Percentiles rank a stretch among this genome's conserved stretches.
phyloP scores from a whole-genome alignment of 2,113 vertebrate species.

The Neomonachus schauinslandi region DNA sequence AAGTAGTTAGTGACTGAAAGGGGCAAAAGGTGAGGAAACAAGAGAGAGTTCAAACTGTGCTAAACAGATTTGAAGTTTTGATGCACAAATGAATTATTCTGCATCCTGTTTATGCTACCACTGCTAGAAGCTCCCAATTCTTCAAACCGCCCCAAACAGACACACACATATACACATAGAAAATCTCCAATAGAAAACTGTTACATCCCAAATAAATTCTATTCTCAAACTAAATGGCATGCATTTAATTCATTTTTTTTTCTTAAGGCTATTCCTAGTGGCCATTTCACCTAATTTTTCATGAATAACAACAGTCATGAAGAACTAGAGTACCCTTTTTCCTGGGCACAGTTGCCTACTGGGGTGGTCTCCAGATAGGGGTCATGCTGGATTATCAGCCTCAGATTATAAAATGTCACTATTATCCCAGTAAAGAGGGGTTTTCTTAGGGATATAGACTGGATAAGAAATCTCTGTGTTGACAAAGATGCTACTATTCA shows the following conservation, averaged over 20 bases:
- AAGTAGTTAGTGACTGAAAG: neutral
- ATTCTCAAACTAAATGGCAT: neutral
- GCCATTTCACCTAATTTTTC: neutral
- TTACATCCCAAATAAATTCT: neutral
- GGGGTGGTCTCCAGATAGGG: neutral
- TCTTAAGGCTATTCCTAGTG: neutral
- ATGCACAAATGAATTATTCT: neutral
- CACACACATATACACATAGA: too few species aligned
- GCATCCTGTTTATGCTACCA: neutral
- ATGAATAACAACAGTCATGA: neutral
- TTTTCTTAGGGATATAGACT: neutral
- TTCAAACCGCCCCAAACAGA: neutral
- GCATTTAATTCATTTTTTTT: neutral
- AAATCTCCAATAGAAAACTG: neutral
- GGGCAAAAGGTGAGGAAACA: neutral
- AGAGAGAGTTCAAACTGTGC: neutral
- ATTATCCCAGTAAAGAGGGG: neutral
- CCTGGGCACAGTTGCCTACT: too few species aligned
- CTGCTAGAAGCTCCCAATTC: rapidly evolving
- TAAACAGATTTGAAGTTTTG: neutral
- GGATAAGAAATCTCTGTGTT: neutral
- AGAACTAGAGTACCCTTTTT: neutral
- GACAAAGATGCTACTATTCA: neutral
- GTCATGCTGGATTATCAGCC: neutral
- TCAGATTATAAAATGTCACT: neutral